Base-by-base conservation (phyloP, 2,113 vertebrate genomes). In the Psilopogon haemacephalus region DNA sequence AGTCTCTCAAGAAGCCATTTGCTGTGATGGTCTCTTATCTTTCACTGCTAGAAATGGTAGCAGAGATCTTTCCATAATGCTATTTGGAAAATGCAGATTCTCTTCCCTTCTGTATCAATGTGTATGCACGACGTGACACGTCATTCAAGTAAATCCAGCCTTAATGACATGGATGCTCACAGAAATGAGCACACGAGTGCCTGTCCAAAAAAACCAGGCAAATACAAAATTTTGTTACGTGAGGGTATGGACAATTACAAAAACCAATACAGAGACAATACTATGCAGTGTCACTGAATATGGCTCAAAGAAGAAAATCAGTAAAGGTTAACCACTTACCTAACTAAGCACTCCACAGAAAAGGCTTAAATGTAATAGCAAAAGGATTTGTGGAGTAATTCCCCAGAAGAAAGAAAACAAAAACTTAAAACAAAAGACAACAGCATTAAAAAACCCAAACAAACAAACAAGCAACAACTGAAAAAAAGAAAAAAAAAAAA, bases 311-410 rank as follows among this genome's bases (percentile, higher is more conserved):
- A 50, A 50, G 26, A 50, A 64, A 90, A 55, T 62, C 86, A 82
- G 33, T 58, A 79, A 90, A 86, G 71, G 80, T 86, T 91, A 93
- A 71, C 68, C n/a, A 52, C 58, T 60, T 9, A 58, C 40, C 69
- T 44, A 70, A 82, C 90, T 0, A 15, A 2, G 40, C 32, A 46
- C 89, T 55, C 55, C 79, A 82, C 50, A 55, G 50, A 79, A 91
- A 89, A 90, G 33, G 73, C 56, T 78, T 74, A 59, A 78, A 86
- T 93, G 83, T 88, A 88, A 94, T 93, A 90, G 88, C 84, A 84
- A 84, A 96, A 92, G 84, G 83, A 89, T 95, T 91, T 94, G 84
- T 88, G 81, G 77, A 93, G 86, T 79, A 93, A 95, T 88, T 88
- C 32, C 5, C 20, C 8, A 21, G 9, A 48, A 48, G 21, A 48